Evolutionary conservation across 2,113 vertebrate genomes (phyloP).

Genomic region (Leptobrachium leishanense): DNA sequence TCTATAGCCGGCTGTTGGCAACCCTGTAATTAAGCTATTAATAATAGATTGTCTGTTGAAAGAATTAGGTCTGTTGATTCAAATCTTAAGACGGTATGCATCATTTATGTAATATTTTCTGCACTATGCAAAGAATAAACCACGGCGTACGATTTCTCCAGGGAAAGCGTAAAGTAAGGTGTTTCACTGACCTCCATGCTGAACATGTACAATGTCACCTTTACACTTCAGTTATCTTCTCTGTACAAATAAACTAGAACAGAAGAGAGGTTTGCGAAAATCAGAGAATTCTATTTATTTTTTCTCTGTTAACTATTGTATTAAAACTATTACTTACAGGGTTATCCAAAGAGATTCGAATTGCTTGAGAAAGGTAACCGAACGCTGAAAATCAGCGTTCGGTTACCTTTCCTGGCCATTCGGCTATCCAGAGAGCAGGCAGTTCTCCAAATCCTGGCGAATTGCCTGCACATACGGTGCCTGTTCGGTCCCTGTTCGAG

Average conservation of each 20-base stretch:
- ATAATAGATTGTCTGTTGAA: constrained; percentile 15
- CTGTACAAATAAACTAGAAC: constrained; percentile 22
- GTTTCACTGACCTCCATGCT: constrained; percentile 23
- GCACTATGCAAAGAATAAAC: constrained; percentile 20
- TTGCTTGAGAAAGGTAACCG: too few species aligned
- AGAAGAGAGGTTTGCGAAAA: background rate
- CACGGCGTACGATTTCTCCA: constrained; percentile 12
- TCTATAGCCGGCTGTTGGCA: background rate
- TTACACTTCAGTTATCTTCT: constrained; percentile 30
- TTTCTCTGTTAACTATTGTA: background rate
- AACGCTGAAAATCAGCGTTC: too few species aligned
- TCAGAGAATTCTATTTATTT: constrained; percentile 2
- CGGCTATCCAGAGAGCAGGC: too few species aligned
- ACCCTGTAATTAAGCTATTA: constrained; percentile 21
- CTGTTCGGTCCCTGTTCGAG: too few species aligned
- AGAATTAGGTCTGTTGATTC: constrained; percentile 13
- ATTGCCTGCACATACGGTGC: too few species aligned
- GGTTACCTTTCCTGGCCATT: too few species aligned
- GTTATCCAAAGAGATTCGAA: too few species aligned
- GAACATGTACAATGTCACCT: constrained; percentile 38
- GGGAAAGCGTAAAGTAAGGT: constrained; percentile 8
- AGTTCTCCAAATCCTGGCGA: too few species aligned
- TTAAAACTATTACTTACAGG: background rate
- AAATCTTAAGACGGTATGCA: constrained; percentile 23
- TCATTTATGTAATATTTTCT: constrained; percentile 35